These are phyloP conservation scores for Sminthurides bifidus DNA, from an alignment of 1,140 invertebrate genomes.

Conservation along the genomic window DNA sequence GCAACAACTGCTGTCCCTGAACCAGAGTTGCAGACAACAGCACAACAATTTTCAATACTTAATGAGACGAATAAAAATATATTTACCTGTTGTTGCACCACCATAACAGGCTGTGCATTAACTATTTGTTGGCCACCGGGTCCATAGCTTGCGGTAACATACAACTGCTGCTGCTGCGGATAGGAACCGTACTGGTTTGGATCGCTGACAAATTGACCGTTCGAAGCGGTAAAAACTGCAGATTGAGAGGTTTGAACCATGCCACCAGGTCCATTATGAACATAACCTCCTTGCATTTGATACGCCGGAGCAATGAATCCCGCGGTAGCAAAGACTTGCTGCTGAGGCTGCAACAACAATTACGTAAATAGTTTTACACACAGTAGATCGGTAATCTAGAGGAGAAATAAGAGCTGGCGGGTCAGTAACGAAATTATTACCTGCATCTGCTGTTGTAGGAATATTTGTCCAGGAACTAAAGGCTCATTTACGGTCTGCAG, in stretches of 20 bases:
- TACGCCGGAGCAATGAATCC: slow-evolving; percentile 19
- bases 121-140: slow-evolving; percentile 19
- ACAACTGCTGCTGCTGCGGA: slow-evolving; percentile 12
- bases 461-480: slow-evolving; percentile 16
- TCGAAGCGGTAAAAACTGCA: slow-evolving; percentile 31
- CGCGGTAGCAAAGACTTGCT: slow-evolving; percentile 27
- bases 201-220: slow-evolving; percentile 25
- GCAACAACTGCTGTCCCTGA: too few species aligned
- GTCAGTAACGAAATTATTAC: too few species aligned
- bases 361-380: not conserved
- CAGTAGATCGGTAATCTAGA: not conserved
- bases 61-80: slow-evolving; percentile 5
- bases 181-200: slow-evolving; percentile 19
- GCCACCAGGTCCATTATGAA: slow-evolving; percentile 14
- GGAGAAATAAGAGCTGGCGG: not conserved
- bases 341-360: slow-evolving; percentile 21
- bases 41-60: not conserved
- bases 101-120: slow-evolving; percentile 14
- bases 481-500: slow-evolving; percentile 29
- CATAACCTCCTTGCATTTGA: slow-evolving; percentile 15
- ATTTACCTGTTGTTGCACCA: slow-evolving; percentile 21
- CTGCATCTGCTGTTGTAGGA: slow-evolving; percentile 27
- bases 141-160: slow-evolving; percentile 15
- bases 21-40: too few species aligned
- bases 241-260: slow-evolving; percentile 25